phyloP scores from a whole-genome alignment of 2,113 vertebrate species.

The Bolborhynchus lineola region DNA sequence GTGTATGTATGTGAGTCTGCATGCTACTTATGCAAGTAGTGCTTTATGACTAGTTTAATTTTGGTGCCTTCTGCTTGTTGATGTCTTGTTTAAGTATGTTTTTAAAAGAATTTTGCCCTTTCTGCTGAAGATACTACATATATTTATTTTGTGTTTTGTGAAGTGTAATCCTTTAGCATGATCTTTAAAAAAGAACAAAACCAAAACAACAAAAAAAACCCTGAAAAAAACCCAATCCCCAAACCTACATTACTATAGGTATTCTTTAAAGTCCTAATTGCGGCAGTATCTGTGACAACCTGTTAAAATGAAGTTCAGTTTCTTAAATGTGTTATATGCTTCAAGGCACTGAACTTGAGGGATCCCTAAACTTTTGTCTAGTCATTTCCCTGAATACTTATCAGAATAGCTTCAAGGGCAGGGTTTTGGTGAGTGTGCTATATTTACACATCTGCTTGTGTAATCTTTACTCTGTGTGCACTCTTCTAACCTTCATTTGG shows the following conservation, averaged over 20 bases:
- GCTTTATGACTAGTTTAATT: not conserved
- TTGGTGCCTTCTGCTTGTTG: not conserved
- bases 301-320: not conserved
- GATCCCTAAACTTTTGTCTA: not conserved
- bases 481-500: slow-evolving; percentile 17
- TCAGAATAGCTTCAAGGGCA: slow-evolving; percentile 21
- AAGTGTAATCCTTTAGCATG: not conserved
- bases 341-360: not conserved
- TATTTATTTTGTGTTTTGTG: not conserved
- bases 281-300: not conserved
- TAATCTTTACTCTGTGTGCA: slow-evolving; percentile 18
- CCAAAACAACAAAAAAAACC: fast-evolving
- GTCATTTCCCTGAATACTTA: not conserved
- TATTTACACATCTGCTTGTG: not conserved
- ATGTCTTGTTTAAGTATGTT: not conserved
- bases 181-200: not conserved
- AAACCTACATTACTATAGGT: not conserved
- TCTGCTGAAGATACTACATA: not conserved
- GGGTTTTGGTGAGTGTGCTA: not conserved
- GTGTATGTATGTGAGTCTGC: fast-evolving
- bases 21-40: not conserved
- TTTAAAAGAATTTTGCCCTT: not conserved
- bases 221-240: fast-evolving
- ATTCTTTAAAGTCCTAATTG: not conserved
- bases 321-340: not conserved